A percentile compares a stretch with the other conserved stretches of the same genome.
phyloP scores from a whole-genome alignment of 2,113 vertebrate genomes.

The Mastomys coucha region DNA sequence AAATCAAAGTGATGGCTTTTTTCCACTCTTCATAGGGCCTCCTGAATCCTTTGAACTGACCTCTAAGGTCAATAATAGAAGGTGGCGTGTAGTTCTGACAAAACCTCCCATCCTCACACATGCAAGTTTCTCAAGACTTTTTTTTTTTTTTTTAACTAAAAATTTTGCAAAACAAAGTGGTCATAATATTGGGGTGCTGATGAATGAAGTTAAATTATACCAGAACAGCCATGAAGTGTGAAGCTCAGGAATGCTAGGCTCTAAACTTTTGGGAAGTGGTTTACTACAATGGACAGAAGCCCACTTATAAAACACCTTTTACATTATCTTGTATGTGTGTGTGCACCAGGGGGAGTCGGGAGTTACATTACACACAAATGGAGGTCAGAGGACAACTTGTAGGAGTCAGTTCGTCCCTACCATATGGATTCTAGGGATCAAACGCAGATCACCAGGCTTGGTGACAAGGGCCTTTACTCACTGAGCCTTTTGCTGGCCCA shows the following conservation, averaged over 20 bases:
- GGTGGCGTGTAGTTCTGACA: fast-evolving
- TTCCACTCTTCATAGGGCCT: fast-evolving
- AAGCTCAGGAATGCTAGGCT: not conserved
- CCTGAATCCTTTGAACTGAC: not conserved
- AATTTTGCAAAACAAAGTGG: not conserved
- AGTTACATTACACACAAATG: not conserved
- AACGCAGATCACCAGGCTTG: not conserved
- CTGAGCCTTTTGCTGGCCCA: no score
- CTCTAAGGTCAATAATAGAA: not conserved
- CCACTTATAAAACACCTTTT: not conserved
- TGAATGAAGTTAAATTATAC: no score
- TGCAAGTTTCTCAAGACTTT: no score
- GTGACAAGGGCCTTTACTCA: not conserved
- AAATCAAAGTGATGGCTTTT: fast-evolving
- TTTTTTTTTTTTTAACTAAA: not conserved
- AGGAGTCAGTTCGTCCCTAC: not conserved
- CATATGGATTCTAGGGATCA: not conserved
- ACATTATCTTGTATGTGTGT: not conserved
- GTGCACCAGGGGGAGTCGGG: not conserved
- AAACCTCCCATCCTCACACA: not conserved
- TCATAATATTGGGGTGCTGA: not conserved
- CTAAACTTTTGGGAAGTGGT: not conserved
- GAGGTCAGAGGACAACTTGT: not conserved
- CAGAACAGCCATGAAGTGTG: not conserved
- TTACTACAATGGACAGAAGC: not conserved